Conservation (phyloP, 2,113 vertebrate species). For the Misgurnus mizolepis region DNA sequence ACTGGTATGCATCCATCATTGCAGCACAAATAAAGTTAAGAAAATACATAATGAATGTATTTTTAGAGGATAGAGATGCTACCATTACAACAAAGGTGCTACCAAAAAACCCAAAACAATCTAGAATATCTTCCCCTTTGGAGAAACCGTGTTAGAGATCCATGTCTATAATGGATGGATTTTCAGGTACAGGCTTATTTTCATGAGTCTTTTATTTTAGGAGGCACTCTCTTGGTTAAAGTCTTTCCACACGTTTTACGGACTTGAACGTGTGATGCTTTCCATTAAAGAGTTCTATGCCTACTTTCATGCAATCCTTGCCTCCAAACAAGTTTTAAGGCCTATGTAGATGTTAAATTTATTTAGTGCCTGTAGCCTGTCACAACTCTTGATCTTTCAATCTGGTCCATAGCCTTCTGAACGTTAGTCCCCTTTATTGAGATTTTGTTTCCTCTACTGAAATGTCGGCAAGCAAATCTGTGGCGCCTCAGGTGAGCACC, state of each 20-base stretch:
- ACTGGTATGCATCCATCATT: constrained; percentile 62
- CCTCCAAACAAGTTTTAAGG: constrained; percentile 58
- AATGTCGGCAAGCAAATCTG: constrained; percentile 68
- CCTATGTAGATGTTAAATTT: constrained; percentile 61
- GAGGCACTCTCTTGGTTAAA: constrained; percentile 51
- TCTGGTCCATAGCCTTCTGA: constrained; percentile 52
- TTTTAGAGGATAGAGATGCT: constrained; percentile 65
- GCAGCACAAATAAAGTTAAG: constrained; percentile 61
- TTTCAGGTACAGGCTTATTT: constrained; percentile 51
- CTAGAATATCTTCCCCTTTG: constrained; percentile 62
- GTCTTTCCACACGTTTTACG: constrained; percentile 41
- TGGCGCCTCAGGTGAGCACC: constrained; percentile 68
- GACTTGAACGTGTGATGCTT: constrained; percentile 35
- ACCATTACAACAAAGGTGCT: constrained; percentile 67
- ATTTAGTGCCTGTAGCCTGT: constrained; percentile 71
- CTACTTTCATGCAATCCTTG: constrained; percentile 30
- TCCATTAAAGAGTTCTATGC: constrained; percentile 46
- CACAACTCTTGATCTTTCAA: constrained; percentile 71
- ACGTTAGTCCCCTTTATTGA: constrained; percentile 44
- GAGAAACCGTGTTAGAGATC: constrained; percentile 54
- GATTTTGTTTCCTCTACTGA: constrained; percentile 44
- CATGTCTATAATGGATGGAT: constrained; percentile 55
- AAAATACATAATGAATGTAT: constrained; percentile 58
- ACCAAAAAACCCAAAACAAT: constrained; percentile 57
- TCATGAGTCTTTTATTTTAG: constrained; percentile 41